Conservation (phyloP, 2,113 vertebrate species). For the Garra rufa region DNA sequence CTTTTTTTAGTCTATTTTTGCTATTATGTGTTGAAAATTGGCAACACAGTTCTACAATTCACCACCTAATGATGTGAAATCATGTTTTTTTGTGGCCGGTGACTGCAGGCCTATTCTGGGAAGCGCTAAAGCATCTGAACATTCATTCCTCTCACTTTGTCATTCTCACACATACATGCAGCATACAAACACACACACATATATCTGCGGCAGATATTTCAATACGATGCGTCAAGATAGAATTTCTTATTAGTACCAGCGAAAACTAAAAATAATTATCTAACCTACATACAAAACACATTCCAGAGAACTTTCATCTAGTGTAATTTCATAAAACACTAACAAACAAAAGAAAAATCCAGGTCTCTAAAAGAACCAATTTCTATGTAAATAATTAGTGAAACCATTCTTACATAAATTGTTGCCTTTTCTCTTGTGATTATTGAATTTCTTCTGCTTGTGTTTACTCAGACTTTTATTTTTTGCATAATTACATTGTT, state of each 20-base stretch:
- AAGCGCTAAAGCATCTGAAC: slow-evolving; percentile 38
- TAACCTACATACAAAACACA: not conserved
- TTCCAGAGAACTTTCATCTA: not conserved
- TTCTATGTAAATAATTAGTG: not conserved
- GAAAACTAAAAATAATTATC: not conserved
- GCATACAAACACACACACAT: slow-evolving; percentile 40
- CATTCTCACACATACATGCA: slow-evolving; percentile 44
- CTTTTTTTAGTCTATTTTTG: not conserved
- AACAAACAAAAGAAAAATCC: not conserved
- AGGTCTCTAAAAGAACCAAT: not conserved
- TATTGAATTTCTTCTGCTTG: not conserved
- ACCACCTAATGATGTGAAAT: slow-evolving; percentile 17
- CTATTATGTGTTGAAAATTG: slow-evolving; percentile 14
- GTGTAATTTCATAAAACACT: not conserved
- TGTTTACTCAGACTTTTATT: not conserved
- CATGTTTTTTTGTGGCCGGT: slow-evolving; percentile 18
- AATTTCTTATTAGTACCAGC: too few relatives aligned
- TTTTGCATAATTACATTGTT: not conserved
- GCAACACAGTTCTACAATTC: not conserved
- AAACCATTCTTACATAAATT: not conserved
- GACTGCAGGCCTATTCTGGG: slow-evolving; percentile 41
- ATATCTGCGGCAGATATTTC: not conserved
- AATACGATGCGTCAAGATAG: not conserved
- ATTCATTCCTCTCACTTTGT: slow-evolving; percentile 56
- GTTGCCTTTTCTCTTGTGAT: not conserved